phyloP scores from a whole-genome alignment of 2,888 invertebrate genomes.

The Andricus curvator region DNA sequence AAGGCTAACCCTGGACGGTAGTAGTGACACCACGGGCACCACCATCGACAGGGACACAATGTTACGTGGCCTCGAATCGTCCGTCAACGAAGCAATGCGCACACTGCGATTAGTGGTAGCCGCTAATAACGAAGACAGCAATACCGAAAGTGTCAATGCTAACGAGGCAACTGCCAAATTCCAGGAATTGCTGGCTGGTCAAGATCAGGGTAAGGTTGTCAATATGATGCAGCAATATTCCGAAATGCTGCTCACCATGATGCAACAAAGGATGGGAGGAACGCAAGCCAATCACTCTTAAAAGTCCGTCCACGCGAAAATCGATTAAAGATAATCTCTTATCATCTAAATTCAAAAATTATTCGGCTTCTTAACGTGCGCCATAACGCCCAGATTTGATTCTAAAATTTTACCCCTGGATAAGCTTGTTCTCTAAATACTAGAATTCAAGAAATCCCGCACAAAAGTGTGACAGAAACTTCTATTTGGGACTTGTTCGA shows the following conservation, averaged over 20 bases:
- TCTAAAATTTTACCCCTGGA: background rate
- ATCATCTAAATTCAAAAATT: conserved; percentile 37
- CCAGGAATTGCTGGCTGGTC: conserved; percentile 78
- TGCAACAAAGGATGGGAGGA: conserved; percentile 81
- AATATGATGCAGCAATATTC: conserved; percentile 83
- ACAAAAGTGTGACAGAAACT: background rate
- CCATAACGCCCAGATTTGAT: background rate
- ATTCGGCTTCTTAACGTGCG: background rate
- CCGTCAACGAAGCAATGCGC: conserved; percentile 77
- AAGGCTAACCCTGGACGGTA: conserved; percentile 81
- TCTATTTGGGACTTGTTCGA: background rate
- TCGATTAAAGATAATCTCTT: conserved; percentile 26
- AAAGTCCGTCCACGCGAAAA: conserved; percentile 49
- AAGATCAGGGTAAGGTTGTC: conserved; percentile 79
- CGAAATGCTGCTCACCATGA: conserved; percentile 81
- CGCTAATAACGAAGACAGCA: conserved; percentile 61
- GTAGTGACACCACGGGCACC: conserved; percentile 69
- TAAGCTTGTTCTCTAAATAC: background rate
- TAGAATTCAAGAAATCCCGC: background rate
- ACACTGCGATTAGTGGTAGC: conserved; percentile 74
- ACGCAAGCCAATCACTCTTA: conserved; percentile 72
- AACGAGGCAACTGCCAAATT: conserved; percentile 80
- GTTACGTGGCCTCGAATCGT: conserved; percentile 77
- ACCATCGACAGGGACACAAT: conserved; percentile 77
- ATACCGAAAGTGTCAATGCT: conserved; percentile 65